Base-by-base conservation (phyloP, 2,888 invertebrate species). In the Synanthedon vespiformis region DNA sequence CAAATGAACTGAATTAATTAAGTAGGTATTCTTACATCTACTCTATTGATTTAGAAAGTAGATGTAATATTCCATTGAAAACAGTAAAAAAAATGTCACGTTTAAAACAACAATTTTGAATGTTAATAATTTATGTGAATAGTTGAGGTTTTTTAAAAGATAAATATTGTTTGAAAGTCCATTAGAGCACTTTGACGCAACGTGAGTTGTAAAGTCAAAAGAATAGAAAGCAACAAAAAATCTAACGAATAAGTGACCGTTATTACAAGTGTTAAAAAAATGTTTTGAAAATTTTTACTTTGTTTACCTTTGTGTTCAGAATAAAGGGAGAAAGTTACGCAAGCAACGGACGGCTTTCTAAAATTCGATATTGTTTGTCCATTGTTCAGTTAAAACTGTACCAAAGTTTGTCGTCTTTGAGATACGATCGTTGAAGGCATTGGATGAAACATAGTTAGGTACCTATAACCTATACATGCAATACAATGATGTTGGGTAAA, bases 251-350 rank as follows among this genome's bases (percentile, higher is more conserved):
- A 14, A 58, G 56, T 57, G 62, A 58, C 59, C 66, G 58, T 70
- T 70, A 66, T 67, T 64, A 62, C 61, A 54, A 79, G 76, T 75
- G 72, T 58, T n/a, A 59, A 59, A 57, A 68, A 34, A 40, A 40
- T 22, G 1, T 16, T 27, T 14, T 13, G 53, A 55, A 69, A 68
- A 64, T 73, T 74, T 72, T 67, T 76, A 76, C 69, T 74, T 74
- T 70, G 67, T 44, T 72, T 74, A 76, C 74, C 74, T 80, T 83
- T 83, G 78, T 81, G 68, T 68, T 64, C 56, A 59, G 72, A 72
- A 84, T 80, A 82, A 82, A 85, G 74, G 78, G 77, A 83, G 86
- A 85, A 84, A 86, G 86, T 85, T 85, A 81, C 75, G 68, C 83
- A 85, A 73, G 59, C 60, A 34, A 77, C 71, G 75, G 74, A 72